These are phyloP conservation scores for Ginglymostoma cirratum DNA, from an alignment of 2,113 vertebrate genomes.

Conservation along the genomic window DNA sequence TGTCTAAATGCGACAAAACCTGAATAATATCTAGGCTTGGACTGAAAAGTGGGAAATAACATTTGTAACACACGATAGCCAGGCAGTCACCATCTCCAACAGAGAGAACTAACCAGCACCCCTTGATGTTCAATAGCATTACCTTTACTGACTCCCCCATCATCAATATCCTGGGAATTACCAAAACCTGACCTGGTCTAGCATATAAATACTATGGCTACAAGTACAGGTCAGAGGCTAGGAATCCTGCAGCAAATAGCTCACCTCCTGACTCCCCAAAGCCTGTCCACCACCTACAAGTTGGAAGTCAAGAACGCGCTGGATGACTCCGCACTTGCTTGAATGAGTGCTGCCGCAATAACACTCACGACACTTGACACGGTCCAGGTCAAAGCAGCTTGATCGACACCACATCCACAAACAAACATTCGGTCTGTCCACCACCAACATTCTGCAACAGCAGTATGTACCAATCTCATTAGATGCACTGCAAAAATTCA, in stretches of 20 bases:
- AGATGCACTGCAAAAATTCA: too few relatives aligned
- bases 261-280: neutral
- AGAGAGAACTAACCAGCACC: neutral
- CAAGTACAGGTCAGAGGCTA: too few relatives aligned
- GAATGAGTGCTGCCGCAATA: too few relatives aligned
- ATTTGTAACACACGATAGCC: neutral
- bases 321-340: too few relatives aligned
- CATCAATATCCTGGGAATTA: neutral
- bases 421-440: too few relatives aligned
- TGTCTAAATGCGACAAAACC: neutral
- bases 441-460: too few relatives aligned
- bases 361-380: too few relatives aligned
- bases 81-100: neutral
- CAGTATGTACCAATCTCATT: too few relatives aligned
- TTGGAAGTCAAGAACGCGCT: neutral
- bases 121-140: neutral
- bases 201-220: neutral
- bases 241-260: too few relatives aligned
- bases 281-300: neutral
- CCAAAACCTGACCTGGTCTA: neutral
- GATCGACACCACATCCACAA: too few relatives aligned
- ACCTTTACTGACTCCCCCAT: neutral
- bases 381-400: too few relatives aligned
- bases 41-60: neutral
- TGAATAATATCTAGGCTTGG: neutral